Percentiles rank a stretch among this genome's conserved stretches.
Evolutionary conservation across 2,888 invertebrate species (phyloP).

Genomic region (Stratiomys singularior): DNA sequence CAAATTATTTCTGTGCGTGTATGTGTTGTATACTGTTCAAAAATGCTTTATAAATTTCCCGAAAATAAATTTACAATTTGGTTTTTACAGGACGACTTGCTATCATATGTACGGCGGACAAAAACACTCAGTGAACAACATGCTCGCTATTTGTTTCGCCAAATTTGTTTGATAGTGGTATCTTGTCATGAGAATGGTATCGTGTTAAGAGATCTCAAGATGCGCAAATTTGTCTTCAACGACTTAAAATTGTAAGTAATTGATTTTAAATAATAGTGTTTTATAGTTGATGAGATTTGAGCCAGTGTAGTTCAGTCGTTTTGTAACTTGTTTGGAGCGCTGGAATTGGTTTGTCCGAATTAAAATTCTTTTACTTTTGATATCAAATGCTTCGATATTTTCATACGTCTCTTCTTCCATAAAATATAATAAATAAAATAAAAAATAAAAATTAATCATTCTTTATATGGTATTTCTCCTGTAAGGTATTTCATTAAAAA

Average conservation of each 20-base stretch:
- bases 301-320: no score
- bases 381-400: background rate
- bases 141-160: conserved; percentile 82
- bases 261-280: background rate
- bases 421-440: background rate
- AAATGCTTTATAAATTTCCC: no score
- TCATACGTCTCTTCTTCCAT: background rate
- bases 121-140: conserved; percentile 85
- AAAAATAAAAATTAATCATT: background rate
- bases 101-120: conserved; percentile 85
- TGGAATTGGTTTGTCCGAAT: background rate
- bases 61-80: no score
- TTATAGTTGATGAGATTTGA: no score
- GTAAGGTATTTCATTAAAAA: no score
- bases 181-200: conserved; percentile 90
- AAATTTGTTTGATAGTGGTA: conserved; percentile 86
- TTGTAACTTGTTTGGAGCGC: background rate
- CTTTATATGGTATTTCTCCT: background rate
- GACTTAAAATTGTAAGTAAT: conserved; percentile 82
- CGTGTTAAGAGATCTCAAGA: conserved; percentile 89
- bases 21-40: no score
- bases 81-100: conserved; percentile 79
- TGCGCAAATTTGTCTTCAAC: conserved; percentile 92
- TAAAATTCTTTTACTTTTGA: background rate
- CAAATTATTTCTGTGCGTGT: no score